phyloP scores from a whole-genome alignment of 1,140 invertebrate species.

The Holotrichia oblita region DNA sequence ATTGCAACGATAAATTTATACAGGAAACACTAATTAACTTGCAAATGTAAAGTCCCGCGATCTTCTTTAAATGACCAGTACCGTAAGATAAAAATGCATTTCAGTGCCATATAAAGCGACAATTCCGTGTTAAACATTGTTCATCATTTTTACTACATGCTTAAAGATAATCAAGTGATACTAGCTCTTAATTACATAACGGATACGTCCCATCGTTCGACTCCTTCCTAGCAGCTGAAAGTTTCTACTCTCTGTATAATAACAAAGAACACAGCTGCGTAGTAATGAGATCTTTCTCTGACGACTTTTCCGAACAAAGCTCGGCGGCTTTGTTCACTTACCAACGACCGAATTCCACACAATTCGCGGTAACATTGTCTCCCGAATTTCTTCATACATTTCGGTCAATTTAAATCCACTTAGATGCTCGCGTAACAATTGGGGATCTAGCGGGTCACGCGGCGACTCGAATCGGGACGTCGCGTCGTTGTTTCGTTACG shows the following conservation, averaged over 20 bases:
- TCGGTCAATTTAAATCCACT: constrained; percentile 34
- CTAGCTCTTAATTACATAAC: neutral
- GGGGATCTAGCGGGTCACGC: neutral
- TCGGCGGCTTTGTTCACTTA: neutral
- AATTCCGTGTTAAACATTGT: neutral
- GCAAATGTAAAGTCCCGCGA: neutral
- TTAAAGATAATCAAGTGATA: neutral
- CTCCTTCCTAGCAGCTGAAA: neutral
- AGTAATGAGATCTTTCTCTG: neutral
- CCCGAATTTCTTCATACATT: neutral
- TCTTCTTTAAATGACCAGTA: neutral
- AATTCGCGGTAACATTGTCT: neutral
- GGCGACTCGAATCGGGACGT: neutral
- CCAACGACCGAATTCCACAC: neutral
- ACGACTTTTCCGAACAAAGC: neutral
- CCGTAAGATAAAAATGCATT: neutral
- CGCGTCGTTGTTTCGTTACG: neutral
- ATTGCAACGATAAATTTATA: no score
- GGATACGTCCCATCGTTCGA: neutral
- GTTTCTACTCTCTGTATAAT: no score
- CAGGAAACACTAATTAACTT: no score
- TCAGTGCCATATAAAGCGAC: neutral
- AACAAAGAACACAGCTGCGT: no score
- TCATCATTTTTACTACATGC: constrained; percentile 10
- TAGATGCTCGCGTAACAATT: neutral